phyloP scores from a whole-genome alignment of 2,888 invertebrate species.

The Drosophila rellima region DNA sequence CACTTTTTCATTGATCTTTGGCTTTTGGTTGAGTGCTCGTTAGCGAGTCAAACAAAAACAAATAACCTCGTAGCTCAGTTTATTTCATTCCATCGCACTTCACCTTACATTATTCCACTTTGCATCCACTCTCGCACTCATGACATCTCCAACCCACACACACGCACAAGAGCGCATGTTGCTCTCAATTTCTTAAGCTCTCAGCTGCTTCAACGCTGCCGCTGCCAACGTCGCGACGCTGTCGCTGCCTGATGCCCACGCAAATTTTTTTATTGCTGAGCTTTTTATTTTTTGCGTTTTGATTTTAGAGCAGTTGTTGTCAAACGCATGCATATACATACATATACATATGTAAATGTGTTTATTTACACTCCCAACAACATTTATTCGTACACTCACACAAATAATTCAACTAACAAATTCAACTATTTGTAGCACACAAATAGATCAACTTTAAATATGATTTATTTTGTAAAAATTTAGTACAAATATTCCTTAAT shows the following conservation, averaged over 20 bases:
- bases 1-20: constrained; percentile 23
- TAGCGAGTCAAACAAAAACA: not conserved
- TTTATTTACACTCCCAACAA: no score
- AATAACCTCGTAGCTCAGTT: constrained; percentile 5
- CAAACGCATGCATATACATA: constrained; percentile 5
- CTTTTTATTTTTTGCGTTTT: constrained; percentile 47
- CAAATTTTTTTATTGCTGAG: constrained; percentile 66
- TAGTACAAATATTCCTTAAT: no score
- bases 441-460: no score
- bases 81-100: constrained; percentile 21
- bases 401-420: no score
- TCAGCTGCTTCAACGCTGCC: constrained; percentile 29
- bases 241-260: constrained; percentile 54
- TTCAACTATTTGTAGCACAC: no score
- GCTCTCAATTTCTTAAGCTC: constrained; percentile 40
- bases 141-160: constrained; percentile 1
- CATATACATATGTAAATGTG: no score
- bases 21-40: not conserved
- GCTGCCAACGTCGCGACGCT: constrained; percentile 3
- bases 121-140: constrained; percentile 21
- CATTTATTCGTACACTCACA: no score
- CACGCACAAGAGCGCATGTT: constrained; percentile 23
- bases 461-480: no score
- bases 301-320: constrained; percentile 51
- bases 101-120: constrained; percentile 27